These are phyloP conservation scores for Holcopasites calliopsidis DNA, from an alignment of 1,140 invertebrate species.

Conservation along the genomic window DNA sequence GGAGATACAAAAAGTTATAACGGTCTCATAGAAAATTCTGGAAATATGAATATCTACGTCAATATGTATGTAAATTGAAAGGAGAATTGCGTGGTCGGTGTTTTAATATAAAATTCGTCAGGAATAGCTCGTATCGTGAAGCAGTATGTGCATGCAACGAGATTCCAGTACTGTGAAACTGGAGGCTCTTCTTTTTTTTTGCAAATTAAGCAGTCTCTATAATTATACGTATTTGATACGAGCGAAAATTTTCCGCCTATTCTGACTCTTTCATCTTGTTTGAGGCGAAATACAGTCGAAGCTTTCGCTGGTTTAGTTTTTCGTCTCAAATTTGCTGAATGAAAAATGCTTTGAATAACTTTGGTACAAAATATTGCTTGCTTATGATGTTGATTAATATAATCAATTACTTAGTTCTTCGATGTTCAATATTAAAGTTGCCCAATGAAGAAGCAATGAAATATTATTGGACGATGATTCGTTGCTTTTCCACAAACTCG, in stretches of 20 bases:
- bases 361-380: too few relatives aligned
- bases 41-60: not conserved
- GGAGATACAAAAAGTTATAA: not conserved
- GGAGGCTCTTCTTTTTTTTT: too few relatives aligned
- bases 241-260: not conserved
- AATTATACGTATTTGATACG: slow-evolving; percentile 1
- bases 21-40: not conserved
- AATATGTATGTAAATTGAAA: slow-evolving; percentile 26
- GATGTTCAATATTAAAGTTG: too few relatives aligned
- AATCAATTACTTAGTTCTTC: too few relatives aligned
- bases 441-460: not conserved
- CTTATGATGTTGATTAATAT: too few relatives aligned
- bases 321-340: too few relatives aligned
- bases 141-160: not conserved
- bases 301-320: too few relatives aligned
- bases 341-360: too few relatives aligned
- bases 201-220: not conserved
- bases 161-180: not conserved
- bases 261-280: not conserved
- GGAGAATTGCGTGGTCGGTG: not conserved
- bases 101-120: slow-evolving; percentile 8
- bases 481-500: not conserved
- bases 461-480: not conserved
- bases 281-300: too few relatives aligned
- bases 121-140: not conserved